Conservation (phyloP, 2,797 vertebrate species). For the Propithecus perrieri region DNA sequence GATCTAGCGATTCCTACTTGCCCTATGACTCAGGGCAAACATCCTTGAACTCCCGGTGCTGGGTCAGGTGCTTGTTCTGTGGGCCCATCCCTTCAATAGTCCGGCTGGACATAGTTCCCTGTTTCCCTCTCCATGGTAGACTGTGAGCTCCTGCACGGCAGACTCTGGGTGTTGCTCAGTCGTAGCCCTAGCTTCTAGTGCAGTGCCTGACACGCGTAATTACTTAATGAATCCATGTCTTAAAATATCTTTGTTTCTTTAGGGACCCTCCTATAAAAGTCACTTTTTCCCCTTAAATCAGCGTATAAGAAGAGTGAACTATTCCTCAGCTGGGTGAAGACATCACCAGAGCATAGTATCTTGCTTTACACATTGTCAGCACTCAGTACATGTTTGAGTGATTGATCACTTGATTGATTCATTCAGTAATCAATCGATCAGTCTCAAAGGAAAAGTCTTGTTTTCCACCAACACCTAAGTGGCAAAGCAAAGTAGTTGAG, state of each 20-base stretch:
- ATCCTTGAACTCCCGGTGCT: background rate
- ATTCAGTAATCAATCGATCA: background rate
- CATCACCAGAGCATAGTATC: background rate
- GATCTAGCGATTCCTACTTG: background rate
- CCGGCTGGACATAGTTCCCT: background rate
- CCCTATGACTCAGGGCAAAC: background rate
- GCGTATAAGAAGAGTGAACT: background rate
- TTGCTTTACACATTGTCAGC: background rate
- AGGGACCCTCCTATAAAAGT: background rate
- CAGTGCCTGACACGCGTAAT: background rate
- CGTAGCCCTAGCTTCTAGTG: background rate
- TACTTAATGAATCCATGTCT: background rate
- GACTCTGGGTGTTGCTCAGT: background rate
- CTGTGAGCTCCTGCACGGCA: background rate
- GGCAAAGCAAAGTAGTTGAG: background rate
- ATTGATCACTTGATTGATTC: background rate
- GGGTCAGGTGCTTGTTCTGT: background rate
- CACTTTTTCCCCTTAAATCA: background rate
- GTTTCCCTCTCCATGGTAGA: background rate
- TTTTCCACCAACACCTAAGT: background rate
- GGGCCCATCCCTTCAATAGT: too few relatives aligned
- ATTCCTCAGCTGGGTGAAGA: background rate
- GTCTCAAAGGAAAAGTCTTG: background rate
- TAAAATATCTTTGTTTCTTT: slow-evolving; percentile 5
- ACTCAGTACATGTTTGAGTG: background rate